phyloP scores from a whole-genome alignment of 2,113 vertebrate species.

The Fukomys damarensis region DNA sequence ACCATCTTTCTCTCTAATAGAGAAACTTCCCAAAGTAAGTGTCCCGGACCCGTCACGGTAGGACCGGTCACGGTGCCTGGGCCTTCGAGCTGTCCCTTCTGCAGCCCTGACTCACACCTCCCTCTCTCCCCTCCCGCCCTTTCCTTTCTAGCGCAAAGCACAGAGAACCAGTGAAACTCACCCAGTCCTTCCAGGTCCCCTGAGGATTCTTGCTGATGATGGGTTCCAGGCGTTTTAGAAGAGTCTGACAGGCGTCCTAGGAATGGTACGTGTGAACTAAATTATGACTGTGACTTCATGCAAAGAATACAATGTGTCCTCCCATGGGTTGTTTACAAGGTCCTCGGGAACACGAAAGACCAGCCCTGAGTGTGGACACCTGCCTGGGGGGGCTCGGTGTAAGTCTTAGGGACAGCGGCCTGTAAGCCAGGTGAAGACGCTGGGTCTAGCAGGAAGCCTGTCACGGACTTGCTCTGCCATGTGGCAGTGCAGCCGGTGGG shows the following conservation, averaged over 20 bases:
- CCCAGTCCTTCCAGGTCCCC: conserved; percentile 91
- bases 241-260: conserved; percentile 89
- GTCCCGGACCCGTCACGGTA: too few relatives aligned
- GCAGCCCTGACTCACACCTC: not conserved
- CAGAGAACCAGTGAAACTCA: conserved; percentile 72
- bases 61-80: not conserved
- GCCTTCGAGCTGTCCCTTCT: not conserved
- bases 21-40: not conserved
- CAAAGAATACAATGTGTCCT: not conserved
- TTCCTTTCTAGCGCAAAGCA: not conserved
- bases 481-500: not conserved
- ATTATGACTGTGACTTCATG: conserved; percentile 58
- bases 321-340: not conserved
- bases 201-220: conserved; percentile 87
- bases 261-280: conserved; percentile 45
- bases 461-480: not conserved
- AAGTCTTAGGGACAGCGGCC: not conserved
- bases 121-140: not conserved
- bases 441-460: not conserved
- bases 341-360: not conserved
- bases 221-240: conserved; percentile 89
- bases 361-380: not conserved
- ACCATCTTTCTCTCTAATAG: not conserved
- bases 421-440: not conserved
- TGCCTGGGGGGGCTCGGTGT: not conserved